Base-by-base conservation (phyloP, 2,888 invertebrate species). In the Troides helena region DNA sequence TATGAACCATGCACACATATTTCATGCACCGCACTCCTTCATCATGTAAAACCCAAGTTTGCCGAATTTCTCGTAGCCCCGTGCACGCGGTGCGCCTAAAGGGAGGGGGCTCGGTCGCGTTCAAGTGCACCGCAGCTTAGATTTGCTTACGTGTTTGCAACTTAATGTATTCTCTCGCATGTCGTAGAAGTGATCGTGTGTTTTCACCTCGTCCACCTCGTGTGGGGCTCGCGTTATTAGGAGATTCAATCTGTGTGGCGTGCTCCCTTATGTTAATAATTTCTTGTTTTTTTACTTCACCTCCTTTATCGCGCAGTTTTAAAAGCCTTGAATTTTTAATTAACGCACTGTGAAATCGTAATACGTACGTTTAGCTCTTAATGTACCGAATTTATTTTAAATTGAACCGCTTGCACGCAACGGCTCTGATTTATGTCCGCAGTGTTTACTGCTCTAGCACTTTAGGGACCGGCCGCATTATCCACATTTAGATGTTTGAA, bases 201-300 rank as follows among this genome's bases (percentile, higher is more conserved):
- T 21, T 78, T 81, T 80, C 21, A 21, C 21, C 21, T 81, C 82
- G 82, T 25, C 12, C 58, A 84, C 71, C 67, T 63, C 39, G 39
- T 62, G 66, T 65, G 70, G 63, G 50, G 67, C 65, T 80, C 84
- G 82, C 85, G 86, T 88, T 87, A 89, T 88, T 86, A 86, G 80
- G 78, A 85, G 88, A 89, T 89, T 80, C 79, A 84, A 89, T 87
- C 89, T 84, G 73, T 66, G 74, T 86, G 75, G 86, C 89, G 87
- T 89, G 88, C 82, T 80, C 82, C 77, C 80, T 83, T 86, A 87
- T 89, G 46, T 56, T 56, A 87, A 87, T 88, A 77, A 74, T 78
- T 81, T 81, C 76, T 78, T 78, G 75, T 77, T 79, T 77, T 79
- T 80, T 80, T 75, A 53, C 56, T 74, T 78, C 79, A 81, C 80